A percentile compares a stretch with the other conserved stretches of the same genome.
Evolutionary conservation across 2,888 invertebrate genomes (phyloP).

Genomic region (Lasioglossum leucozonium): DNA sequence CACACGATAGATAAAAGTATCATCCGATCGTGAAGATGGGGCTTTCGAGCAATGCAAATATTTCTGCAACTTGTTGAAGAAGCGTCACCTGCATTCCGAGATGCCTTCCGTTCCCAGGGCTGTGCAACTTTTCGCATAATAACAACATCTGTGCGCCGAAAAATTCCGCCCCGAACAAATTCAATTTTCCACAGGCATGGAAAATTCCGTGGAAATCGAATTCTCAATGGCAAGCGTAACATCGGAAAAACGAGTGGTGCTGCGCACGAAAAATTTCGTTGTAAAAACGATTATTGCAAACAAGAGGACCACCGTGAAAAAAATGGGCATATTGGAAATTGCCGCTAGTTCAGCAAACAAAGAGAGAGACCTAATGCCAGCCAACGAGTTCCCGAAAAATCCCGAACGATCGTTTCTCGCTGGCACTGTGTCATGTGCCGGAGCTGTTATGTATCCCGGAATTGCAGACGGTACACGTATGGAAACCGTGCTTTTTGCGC

Average conservation of each 20-base stretch:
- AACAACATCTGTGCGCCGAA: background rate
- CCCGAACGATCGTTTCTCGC: conserved; percentile 35
- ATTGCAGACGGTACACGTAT: conserved; percentile 31
- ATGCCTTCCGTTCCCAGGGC: background rate
- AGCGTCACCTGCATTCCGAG: background rate
- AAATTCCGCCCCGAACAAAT: conserved; percentile 26
- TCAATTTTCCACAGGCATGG: conserved; percentile 23
- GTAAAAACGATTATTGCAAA: conserved; percentile 37
- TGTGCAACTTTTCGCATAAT: background rate
- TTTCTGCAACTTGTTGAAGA: conserved; percentile 21
- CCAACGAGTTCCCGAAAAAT: conserved; percentile 28
- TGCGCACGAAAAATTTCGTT: background rate
- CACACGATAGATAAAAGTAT: conserved; percentile 33
- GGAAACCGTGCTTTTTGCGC: conserved; percentile 53
- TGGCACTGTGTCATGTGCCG: background rate
- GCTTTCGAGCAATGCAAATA: conserved; percentile 30
- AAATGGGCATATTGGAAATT: conserved; percentile 33
- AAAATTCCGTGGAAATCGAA: conserved; percentile 1
- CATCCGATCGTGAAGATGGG: conserved; percentile 17
- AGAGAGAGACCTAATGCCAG: conserved; percentile 13
- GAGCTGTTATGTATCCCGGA: conserved; percentile 1
- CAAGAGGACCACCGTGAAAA: background rate
- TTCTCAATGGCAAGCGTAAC: background rate
- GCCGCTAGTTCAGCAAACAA: conserved; percentile 20
- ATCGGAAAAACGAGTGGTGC: background rate